Conservation (phyloP, 2,113 vertebrate genomes). For the Lasiurus cinereus region DNA sequence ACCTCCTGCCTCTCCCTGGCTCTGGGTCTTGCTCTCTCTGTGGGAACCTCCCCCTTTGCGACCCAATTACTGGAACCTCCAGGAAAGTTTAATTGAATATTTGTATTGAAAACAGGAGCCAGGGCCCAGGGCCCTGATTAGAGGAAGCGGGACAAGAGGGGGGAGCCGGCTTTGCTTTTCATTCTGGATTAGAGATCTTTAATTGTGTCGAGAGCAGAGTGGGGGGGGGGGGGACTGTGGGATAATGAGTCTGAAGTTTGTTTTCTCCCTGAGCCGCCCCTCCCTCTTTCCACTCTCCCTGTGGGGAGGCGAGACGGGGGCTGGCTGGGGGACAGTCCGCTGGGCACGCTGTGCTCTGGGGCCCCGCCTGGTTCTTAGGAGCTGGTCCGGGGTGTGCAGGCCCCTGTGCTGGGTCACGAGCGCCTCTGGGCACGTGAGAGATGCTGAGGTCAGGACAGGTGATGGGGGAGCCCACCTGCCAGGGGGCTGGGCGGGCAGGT, state of each 20-base stretch:
- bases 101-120: slow-evolving; percentile 85
- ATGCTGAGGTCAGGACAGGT: background rate
- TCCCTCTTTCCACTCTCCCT: slow-evolving; percentile 35
- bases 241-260: slow-evolving; percentile 84
- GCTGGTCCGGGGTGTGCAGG: background rate
- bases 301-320: background rate
- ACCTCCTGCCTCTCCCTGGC: background rate
- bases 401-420: accelerated
- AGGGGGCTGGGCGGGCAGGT: background rate
- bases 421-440: background rate
- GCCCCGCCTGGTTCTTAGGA: background rate
- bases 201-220: slow-evolving; percentile 83
- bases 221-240: slow-evolving; percentile 24
- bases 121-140: slow-evolving; percentile 74
- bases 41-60: slow-evolving; percentile 58
- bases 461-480: background rate
- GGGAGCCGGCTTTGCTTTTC: slow-evolving; percentile 86
- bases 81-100: slow-evolving; percentile 88
- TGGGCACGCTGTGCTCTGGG: background rate
- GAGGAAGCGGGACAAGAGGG: slow-evolving; percentile 73
- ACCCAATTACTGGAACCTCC: slow-evolving; percentile 83
- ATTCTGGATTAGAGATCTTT: slow-evolving; percentile 82
- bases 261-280: slow-evolving; percentile 74
- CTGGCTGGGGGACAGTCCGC: background rate
- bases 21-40: background rate